Evolutionary conservation across 2,113 vertebrate genomes (phyloP), one percentile per base, ranked within the genome.

Genomic region (Oceanodroma tethys): DNA sequence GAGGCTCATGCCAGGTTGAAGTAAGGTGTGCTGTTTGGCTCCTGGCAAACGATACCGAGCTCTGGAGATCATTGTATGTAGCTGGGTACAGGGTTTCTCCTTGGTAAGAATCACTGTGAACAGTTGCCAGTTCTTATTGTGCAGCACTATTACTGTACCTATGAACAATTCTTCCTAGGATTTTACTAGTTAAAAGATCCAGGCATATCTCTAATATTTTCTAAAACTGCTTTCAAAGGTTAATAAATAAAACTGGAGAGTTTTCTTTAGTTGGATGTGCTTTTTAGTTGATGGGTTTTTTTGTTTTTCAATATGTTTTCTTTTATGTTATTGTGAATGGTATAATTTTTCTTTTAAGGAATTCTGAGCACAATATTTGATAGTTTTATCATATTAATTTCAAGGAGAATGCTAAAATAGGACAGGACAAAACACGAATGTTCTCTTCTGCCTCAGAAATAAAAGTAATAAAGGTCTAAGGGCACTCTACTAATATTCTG

Each of bases 401-500:
- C 65, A 85, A 94, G 60, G 12, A 53, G 9, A 84, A 91, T 65
- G 34, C 38, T 79, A 45, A 86, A 88, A 71, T 26, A 95, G 40
- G 48, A 60, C 19, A 81, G 34, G 40, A 30, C 9, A 89, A 95
- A 95, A 32, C 52, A 75, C 3, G 3, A 87, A 79, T 38, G 25
- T 85, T 85, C 52, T 72, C 36, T 73, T 87, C 40, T 78, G 56
- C 73, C 40, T 95, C 58, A 82, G 80, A 91, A 95, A 95, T 95
- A 70, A 93, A 95, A 84, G 43, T 47, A 87, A 79, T 60, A 68
- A 82, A 84, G 72, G 29, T 87, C 60, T 72, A 21, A 38, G 56
- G 70, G 60, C 72, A 92, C 62, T 79, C 75, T 91, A 73, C 52
- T 87, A 82, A 81, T 90, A 89, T 26, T 87, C 66, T 38, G 48